Evolutionary conservation across 2,888 invertebrate genomes (phyloP).

Genomic region (Acronicta psi): DNA sequence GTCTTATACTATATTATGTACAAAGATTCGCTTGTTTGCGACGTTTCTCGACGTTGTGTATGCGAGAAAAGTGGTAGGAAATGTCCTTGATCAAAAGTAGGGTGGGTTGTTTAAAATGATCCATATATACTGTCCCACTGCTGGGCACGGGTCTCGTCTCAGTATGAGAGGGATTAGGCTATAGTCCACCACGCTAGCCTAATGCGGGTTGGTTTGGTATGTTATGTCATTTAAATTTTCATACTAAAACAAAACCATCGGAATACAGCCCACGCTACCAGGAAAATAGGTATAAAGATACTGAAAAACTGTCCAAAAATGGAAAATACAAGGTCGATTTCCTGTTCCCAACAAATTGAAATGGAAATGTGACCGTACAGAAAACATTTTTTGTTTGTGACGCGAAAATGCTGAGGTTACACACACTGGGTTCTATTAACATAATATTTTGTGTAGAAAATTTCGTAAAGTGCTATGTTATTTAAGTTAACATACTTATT

Average conservation of each 20-base stretch:
- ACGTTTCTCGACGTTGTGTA: not conserved
- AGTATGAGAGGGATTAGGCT: no score
- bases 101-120: no score
- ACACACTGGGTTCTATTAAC: conserved; percentile 12
- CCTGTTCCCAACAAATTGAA: conserved; percentile 15
- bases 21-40: not conserved
- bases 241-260: not conserved
- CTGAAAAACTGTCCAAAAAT: conserved; percentile 1
- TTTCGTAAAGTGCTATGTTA: no score
- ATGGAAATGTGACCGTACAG: conserved; percentile 3
- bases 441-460: conserved; percentile 12
- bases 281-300: not conserved
- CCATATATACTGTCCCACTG: no score
- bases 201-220: no score
- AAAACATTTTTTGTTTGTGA: conserved; percentile 10
- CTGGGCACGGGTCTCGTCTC: no score
- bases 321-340: conserved; percentile 7
- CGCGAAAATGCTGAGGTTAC: not conserved
- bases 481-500: no score
- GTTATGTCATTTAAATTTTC: not conserved
- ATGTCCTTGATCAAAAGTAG: no score
- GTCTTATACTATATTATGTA: not conserved
- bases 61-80: no score
- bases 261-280: not conserved
- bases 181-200: no score